Percentiles rank a stretch among this genome's conserved stretches.
Evolutionary conservation across 2,797 vertebrate species (phyloP).

Genomic region (Zenarchopterus dispar): DNA sequence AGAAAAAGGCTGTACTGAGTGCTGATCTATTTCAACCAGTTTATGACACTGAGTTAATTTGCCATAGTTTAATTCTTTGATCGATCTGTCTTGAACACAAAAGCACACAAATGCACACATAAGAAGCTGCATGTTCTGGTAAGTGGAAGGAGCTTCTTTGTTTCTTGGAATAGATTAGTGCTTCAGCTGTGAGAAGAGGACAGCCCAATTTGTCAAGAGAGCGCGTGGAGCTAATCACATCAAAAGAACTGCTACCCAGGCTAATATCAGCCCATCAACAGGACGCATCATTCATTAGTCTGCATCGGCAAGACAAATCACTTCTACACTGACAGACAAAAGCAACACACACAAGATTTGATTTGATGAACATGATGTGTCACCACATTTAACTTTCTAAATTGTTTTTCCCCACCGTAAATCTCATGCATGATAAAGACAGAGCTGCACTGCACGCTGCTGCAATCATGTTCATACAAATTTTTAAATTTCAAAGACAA

Average conservation of each 20-base stretch:
- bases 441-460: slow-evolving; percentile 40
- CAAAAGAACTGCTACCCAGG: slow-evolving; percentile 75
- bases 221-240: slow-evolving; percentile 78
- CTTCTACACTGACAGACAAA: slow-evolving; percentile 63
- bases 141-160: slow-evolving; percentile 58
- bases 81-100: slow-evolving; percentile 7
- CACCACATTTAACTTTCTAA: slow-evolving; percentile 33
- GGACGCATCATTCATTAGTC: slow-evolving; percentile 78
- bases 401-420: slow-evolving; percentile 25
- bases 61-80: not conserved
- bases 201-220: slow-evolving; percentile 80
- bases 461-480: slow-evolving; percentile 59
- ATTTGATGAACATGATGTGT: slow-evolving; percentile 41
- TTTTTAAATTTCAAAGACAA: slow-evolving; percentile 54
- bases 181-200: slow-evolving; percentile 71
- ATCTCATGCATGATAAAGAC: slow-evolving; percentile 33
- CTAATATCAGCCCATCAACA: slow-evolving; percentile 76
- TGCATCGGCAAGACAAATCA: slow-evolving; percentile 77
- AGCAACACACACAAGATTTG: slow-evolving; percentile 41
- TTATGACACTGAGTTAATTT: not conserved
- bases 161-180: slow-evolving; percentile 78
- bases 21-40: not conserved
- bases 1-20: not conserved
- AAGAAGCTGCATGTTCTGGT: slow-evolving; percentile 27
- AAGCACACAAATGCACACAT: slow-evolving; percentile 10